Evolutionary conservation across 2,888 invertebrate species (phyloP), one percentile per base, ranked within the genome.

Genomic region (Pharmacophagus antenor): DNA sequence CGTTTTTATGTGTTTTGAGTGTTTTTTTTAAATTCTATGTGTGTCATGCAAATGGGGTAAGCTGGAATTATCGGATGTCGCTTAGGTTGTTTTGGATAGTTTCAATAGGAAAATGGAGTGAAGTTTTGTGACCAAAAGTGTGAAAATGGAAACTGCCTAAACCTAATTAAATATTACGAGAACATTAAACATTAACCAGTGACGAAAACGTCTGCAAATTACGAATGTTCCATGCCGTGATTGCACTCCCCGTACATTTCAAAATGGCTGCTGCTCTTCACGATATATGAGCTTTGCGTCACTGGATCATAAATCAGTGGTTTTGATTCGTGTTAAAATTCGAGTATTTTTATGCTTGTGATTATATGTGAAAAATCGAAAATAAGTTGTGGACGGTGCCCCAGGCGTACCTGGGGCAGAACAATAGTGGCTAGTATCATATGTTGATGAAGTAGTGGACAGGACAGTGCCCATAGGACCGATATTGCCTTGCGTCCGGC

Each of bases 11-110:
- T 89, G 91, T 88, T 87, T 87, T 81, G 77, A 80, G 88, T 88
- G 89, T 83, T 87, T 88, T 88, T 86, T 92, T 91, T 84, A 84
- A 91, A 92, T 92, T 91, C 92, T 92, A 93, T 92, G 93, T 93
- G 93, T 93, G 93, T 93, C 93, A 93, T 93, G 93, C 93, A 93
- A 93, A 93, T 93, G 93, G 93, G 93, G 93, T 93, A 93, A 92
- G 92, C 91, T 93, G 88, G 88, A 89, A 85, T 91, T 88, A 87
- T 91, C 90, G 89, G 88, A 90, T 87, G 88, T 91, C 90, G 88
- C 86, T 82, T 87, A 88, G 85, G 90, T 90, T 91, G 91, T 91
- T 91, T 91, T 91, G 91, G 85, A 91, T 81, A 88, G 88, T 86
- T 87, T 85, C 80, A 86, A 82, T 83, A 77, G 79, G 83, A 84